phyloP scores from a whole-genome alignment of 1,140 invertebrate species.

The Zaprionus taronus region DNA sequence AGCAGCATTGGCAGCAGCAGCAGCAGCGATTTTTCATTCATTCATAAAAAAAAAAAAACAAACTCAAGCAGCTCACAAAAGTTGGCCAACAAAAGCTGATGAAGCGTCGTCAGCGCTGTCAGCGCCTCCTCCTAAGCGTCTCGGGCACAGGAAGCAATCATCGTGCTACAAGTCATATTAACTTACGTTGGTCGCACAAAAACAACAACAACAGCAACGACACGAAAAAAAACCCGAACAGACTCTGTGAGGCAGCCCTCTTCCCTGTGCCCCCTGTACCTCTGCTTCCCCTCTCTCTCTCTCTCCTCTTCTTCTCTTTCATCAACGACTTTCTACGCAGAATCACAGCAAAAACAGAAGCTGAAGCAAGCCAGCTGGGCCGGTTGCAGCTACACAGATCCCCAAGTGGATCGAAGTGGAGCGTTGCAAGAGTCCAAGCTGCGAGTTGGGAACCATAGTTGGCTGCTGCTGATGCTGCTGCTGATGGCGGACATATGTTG shows the following conservation, averaged over 20 bases:
- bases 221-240: conserved; percentile 28
- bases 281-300: not conserved
- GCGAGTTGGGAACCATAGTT: conserved; percentile 38
- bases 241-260: not conserved
- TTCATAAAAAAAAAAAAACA: conserved; percentile 60
- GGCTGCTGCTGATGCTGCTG: conserved; percentile 6
- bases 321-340: conserved; percentile 24
- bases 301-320: too few species aligned
- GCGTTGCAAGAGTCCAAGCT: conserved; percentile 4
- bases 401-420: conserved; percentile 22
- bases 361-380: conserved; percentile 52
- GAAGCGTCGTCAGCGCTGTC: conserved; percentile 66
- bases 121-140: conserved; percentile 56
- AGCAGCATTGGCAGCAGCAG: conserved; percentile 45
- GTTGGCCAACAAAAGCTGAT: conserved; percentile 59
- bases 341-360: conserved; percentile 78
- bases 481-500: conserved; percentile 65
- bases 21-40: conserved; percentile 75
- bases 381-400: conserved; percentile 45
- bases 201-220: conserved; percentile 48
- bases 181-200: conserved; percentile 68
- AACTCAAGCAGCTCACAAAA: conserved; percentile 28
- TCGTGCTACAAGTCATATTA: conserved; percentile 82
- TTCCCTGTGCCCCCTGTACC: not conserved
- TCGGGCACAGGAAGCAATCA: conserved; percentile 78